phyloP scores from a whole-genome alignment of 2,797 vertebrate genomes.

The Bradypus variegatus region DNA sequence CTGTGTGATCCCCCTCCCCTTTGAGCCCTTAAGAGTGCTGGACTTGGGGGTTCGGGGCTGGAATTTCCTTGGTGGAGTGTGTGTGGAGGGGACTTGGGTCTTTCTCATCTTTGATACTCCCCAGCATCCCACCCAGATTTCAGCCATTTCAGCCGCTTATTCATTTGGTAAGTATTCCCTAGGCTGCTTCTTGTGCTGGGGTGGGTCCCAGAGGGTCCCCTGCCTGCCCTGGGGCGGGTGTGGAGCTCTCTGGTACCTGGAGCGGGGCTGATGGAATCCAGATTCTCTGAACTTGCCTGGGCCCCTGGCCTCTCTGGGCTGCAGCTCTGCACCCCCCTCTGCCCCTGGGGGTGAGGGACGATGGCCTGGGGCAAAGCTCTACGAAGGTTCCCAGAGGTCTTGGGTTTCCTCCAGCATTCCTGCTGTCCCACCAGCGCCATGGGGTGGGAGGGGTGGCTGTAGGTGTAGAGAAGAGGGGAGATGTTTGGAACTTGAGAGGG shows the following conservation, averaged over 20 bases:
- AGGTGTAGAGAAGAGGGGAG: not conserved
- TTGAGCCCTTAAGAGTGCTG: not conserved
- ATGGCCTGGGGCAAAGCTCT: not conserved
- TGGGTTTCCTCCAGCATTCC: not conserved
- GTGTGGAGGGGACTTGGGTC: not conserved
- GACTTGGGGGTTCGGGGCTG: not conserved
- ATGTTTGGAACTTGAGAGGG: not conserved
- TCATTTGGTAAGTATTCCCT: not conserved
- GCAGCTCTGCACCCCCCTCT: not conserved
- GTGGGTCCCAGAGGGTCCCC: not conserved
- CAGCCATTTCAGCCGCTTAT: not conserved
- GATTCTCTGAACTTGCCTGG: not conserved
- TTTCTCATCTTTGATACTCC: not conserved
- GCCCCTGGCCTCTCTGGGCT: not conserved
- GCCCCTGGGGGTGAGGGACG: not conserved
- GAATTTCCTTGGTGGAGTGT: not conserved
- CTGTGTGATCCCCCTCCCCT: not conserved
- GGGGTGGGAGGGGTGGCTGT: too few species aligned
- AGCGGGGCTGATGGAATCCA: not conserved
- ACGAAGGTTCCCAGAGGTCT: not conserved
- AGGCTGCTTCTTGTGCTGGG: not conserved
- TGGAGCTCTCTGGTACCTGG: not conserved
- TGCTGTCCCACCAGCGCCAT: not conserved
- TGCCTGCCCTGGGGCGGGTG: not conserved
- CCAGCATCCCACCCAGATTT: not conserved